These are phyloP conservation scores for Girardia tigrina DNA, from an alignment of 2,888 invertebrate genomes.

Conservation along the genomic window DNA sequence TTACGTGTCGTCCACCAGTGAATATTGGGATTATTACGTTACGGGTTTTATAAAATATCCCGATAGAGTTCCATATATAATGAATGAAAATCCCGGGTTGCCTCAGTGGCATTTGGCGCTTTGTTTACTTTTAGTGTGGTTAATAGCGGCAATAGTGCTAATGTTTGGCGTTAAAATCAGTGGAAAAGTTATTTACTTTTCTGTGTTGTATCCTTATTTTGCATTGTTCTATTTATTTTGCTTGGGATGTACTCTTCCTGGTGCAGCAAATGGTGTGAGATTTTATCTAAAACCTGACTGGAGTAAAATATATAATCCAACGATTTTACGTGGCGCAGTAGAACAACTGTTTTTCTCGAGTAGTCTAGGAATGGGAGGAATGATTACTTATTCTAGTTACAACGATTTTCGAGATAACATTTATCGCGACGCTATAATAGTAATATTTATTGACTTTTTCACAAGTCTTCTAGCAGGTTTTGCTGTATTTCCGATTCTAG, in stretches of 20 bases:
- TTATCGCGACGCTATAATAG: neutral
- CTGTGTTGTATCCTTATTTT: neutral
- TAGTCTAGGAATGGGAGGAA: neutral
- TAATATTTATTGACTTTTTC: neutral
- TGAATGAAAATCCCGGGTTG: neutral
- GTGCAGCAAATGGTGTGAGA: neutral
- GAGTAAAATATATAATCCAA: neutral
- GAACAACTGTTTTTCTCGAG: neutral
- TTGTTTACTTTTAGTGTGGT: neutral
- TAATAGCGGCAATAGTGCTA: neutral
- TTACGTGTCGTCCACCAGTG: neutral
- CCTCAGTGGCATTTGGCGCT: neutral
- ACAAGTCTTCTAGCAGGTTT: neutral
- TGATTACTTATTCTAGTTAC: neutral
- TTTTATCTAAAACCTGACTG: neutral
- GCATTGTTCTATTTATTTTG: neutral
- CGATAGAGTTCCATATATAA: neutral
- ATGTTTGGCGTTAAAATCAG: slow-evolving; percentile 4
- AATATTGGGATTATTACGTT: slow-evolving; percentile 13
- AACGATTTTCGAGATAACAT: neutral
- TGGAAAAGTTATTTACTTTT: neutral
- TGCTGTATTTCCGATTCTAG: neutral
- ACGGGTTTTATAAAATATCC: neutral
- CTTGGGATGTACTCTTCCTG: neutral
- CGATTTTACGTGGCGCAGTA: neutral